Evolutionary conservation across 1,140 invertebrate genomes (phyloP).

Genomic region (Magallana angulata): DNA sequence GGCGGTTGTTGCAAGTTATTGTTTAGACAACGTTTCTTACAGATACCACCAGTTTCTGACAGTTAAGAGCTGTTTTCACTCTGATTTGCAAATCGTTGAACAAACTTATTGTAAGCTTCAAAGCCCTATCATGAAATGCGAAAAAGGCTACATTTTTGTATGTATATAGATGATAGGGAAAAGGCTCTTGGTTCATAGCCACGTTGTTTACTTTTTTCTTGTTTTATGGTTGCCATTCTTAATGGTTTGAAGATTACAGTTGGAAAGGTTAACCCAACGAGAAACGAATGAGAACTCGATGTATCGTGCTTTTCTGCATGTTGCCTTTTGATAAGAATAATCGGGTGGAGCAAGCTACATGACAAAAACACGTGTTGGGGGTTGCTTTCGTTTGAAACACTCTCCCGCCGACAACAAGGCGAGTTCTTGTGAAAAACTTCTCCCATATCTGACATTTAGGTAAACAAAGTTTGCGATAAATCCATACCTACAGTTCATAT

Average conservation of each 20-base stretch:
- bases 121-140: neutral
- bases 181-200: neutral
- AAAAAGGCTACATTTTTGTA: neutral
- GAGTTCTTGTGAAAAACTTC: neutral
- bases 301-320: constrained; percentile 12
- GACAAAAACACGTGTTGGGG: constrained; percentile 17
- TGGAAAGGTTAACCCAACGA: constrained; percentile 9
- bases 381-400: neutral
- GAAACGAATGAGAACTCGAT: neutral
- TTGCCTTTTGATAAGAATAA: neutral
- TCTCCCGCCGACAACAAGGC: neutral
- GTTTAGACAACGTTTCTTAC: neutral
- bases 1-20: neutral
- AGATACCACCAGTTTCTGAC: neutral
- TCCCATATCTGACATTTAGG: constrained; percentile 5
- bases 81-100: neutral
- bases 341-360: neutral
- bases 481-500: neutral
- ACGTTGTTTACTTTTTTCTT: constrained; percentile 8
- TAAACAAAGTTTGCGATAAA: constrained; percentile 24
- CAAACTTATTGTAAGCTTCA: neutral
- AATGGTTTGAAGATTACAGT: constrained; percentile 2
- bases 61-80: neutral
- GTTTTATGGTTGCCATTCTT: neutral
- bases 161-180: neutral